These are phyloP conservation scores for Lampropteryx suffumata DNA, from an alignment of 2,888 invertebrate genomes.

Conservation along the genomic window DNA sequence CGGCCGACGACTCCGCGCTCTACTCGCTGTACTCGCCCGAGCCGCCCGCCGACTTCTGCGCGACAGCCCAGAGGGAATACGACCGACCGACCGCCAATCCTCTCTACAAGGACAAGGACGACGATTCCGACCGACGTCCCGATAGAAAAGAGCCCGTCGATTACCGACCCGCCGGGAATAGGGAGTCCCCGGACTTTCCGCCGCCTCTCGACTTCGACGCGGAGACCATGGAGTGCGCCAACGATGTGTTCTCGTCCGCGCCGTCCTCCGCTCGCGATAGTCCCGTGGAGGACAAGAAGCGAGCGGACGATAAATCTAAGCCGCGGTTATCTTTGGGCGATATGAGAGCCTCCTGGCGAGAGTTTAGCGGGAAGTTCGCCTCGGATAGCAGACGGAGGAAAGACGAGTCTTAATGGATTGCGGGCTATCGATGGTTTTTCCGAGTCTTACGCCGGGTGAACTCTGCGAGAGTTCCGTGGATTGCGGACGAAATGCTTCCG, in stretches of 20 bases:
- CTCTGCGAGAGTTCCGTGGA: no score
- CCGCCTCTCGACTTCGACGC: background rate
- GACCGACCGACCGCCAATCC: conserved; percentile 6
- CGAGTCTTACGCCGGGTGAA: no score
- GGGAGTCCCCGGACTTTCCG: background rate
- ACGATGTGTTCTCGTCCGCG: conserved; percentile 10
- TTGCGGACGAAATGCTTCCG: no score
- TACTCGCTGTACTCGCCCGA: no score
- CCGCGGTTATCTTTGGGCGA: conserved; percentile 51
- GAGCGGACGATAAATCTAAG: conserved; percentile 19
- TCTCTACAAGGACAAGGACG: conserved; percentile 2
- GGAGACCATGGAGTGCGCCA: conserved; percentile 12
- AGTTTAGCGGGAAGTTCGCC: conserved; percentile 54
- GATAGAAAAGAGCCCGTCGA: background rate
- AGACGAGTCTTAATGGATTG: conserved; percentile 24
- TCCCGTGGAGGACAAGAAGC: conserved; percentile 22
- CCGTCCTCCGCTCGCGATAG: conserved; percentile 14
- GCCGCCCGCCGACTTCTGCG: no score
- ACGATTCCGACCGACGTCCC: background rate
- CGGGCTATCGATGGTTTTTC: no score
- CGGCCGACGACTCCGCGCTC: background rate
- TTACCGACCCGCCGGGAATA: no score
- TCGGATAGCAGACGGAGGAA: conserved; percentile 49
- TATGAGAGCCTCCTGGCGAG: conserved; percentile 56
- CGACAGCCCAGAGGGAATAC: no score